Evolutionary conservation across 2,797 vertebrate genomes (phyloP).

Genomic region (Anguilla marmorata): DNA sequence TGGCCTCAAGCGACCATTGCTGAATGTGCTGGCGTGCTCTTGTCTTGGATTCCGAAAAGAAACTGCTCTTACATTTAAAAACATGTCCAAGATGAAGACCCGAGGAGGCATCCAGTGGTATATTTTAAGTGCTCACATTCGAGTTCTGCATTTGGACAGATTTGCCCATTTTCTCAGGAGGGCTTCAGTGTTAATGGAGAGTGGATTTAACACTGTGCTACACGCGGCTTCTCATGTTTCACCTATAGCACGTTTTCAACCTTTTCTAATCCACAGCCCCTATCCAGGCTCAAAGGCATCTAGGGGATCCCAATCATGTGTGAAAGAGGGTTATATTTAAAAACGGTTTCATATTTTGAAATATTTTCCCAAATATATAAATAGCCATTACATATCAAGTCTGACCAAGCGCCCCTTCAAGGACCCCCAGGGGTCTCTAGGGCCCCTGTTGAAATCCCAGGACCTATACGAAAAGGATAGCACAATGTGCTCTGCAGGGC

Average conservation of each 20-base stretch:
- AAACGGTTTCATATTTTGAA: too few species aligned
- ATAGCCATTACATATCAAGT: too few species aligned
- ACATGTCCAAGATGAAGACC: neutral
- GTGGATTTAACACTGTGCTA: neutral
- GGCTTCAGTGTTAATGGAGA: neutral
- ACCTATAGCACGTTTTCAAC: neutral
- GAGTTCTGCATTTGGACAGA: neutral
- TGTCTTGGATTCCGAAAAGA: neutral
- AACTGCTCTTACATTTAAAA: neutral
- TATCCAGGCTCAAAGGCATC: too few species aligned
- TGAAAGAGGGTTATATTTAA: too few species aligned
- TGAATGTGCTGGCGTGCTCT: neutral
- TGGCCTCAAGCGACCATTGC: neutral
- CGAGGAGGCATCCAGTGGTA: neutral
- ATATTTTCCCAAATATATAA: too few species aligned
- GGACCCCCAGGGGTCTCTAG: too few species aligned
- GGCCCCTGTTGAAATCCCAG: too few species aligned
- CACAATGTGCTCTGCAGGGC: neutral
- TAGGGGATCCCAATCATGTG: too few species aligned
- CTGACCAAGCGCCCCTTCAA: too few species aligned
- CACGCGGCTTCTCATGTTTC: neutral
- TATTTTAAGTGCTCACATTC: neutral
- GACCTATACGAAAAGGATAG: neutral
- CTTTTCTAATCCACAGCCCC: too few species aligned
- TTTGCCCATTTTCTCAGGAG: neutral